Conservation (phyloP, 2,113 vertebrate genomes). For the Neolamprologus cancellatus region DNA sequence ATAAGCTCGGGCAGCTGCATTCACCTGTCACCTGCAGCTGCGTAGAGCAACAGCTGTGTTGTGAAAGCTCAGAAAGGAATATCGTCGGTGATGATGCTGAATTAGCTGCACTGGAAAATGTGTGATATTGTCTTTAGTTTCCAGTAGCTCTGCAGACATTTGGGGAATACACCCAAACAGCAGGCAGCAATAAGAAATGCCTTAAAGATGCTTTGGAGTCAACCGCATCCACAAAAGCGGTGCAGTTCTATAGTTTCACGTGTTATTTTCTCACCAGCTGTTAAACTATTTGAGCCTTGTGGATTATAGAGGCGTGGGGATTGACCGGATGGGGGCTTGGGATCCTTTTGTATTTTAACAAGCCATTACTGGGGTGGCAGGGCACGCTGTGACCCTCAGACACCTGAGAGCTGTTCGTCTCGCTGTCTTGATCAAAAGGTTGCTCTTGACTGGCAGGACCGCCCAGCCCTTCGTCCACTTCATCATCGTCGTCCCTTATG, state of each 20-base stretch:
- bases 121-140: background rate
- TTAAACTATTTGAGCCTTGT: conserved; percentile 87
- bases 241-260: background rate
- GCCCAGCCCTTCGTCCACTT: conserved; percentile 60
- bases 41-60: background rate
- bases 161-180: background rate
- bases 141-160: background rate
- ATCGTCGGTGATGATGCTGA: background rate
- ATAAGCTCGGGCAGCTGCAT: background rate
- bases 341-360: conserved; percentile 69
- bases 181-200: background rate
- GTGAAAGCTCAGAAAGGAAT: background rate
- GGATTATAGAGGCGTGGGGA: conserved; percentile 76
- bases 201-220: background rate
- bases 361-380: conserved; percentile 80
- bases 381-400: conserved; percentile 77
- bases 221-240: background rate
- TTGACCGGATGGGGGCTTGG: background rate
- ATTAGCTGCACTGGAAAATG: background rate
- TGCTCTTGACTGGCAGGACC: conserved; percentile 47
- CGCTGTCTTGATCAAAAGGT: conserved; percentile 68
- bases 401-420: conserved; percentile 72
- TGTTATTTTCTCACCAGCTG: background rate
- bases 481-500: conserved; percentile 64
- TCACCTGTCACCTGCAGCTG: background rate